Evolutionary conservation across 2,113 vertebrate genomes (phyloP).

Genomic region (Prionailurus bengalensis): DNA sequence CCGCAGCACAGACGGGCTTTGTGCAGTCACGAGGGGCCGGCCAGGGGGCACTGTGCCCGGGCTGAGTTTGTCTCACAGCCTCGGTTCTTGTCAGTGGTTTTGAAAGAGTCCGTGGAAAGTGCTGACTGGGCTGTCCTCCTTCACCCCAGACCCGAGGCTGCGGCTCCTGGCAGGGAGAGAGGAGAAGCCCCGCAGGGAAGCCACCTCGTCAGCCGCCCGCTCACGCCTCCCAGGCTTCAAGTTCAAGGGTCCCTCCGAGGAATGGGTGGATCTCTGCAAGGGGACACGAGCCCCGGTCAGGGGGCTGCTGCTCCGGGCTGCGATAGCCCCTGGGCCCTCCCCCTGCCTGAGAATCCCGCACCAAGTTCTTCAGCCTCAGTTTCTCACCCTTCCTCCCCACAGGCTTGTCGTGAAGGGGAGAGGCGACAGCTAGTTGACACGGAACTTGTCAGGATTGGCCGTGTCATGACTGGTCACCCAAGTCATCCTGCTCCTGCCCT

Average conservation of each 20-base stretch:
- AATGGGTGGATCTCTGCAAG: not conserved
- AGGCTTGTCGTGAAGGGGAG: not conserved
- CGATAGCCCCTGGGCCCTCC: not conserved
- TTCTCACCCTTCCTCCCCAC: not conserved
- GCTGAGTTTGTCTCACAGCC: slow-evolving; percentile 55
- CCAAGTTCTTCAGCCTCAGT: not conserved
- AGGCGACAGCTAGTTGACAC: not conserved
- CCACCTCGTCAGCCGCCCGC: not conserved
- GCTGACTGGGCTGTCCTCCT: slow-evolving; percentile 73
- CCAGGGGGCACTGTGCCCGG: slow-evolving; percentile 42
- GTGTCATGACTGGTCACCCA: slow-evolving; percentile 35
- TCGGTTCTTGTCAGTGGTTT: slow-evolving; percentile 76
- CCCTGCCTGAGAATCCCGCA: not conserved
- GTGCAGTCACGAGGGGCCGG: slow-evolving; percentile 71
- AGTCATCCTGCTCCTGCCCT: not conserved
- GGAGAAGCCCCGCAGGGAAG: not conserved
- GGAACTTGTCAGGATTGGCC: not conserved
- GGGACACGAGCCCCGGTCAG: not conserved
- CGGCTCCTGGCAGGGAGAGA: slow-evolving; percentile 29
- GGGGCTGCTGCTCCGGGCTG: not conserved
- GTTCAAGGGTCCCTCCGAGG: not conserved
- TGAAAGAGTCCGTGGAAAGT: slow-evolving; percentile 72
- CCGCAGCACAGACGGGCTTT: slow-evolving; percentile 64
- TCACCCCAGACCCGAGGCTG: slow-evolving; percentile 38
- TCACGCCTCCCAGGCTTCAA: not conserved